phyloP scores from a whole-genome alignment of 1,140 invertebrate species.

The Teleopsis dalmanni region DNA sequence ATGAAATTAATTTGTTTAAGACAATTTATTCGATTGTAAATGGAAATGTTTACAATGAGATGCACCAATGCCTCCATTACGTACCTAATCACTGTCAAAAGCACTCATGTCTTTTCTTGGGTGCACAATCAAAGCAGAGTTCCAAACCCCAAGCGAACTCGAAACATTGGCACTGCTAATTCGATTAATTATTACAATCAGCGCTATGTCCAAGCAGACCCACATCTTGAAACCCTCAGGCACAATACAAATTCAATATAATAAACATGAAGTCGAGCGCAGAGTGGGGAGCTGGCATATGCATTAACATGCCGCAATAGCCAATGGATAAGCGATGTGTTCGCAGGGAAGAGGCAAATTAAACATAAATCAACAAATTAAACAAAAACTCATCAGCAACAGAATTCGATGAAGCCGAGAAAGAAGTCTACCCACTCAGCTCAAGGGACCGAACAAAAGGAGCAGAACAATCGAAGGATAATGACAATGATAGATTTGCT shows the following conservation, averaged over 20 bases:
- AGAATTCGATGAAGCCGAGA: no score
- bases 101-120: no score
- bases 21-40: no score
- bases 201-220: slow-evolving; percentile 27
- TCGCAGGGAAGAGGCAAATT: no score
- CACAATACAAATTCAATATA: neutral
- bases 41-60: no score
- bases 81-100: slow-evolving; percentile 41
- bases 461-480: slow-evolving; percentile 39
- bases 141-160: neutral
- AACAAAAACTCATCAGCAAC: no score
- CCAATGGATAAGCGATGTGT: no score
- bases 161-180: slow-evolving; percentile 22
- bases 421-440: neutral
- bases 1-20: no score
- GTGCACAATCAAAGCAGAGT: slow-evolving; percentile 19
- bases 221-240: slow-evolving; percentile 1
- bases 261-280: neutral
- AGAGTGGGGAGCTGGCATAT: no score
- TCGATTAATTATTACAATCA: slow-evolving; percentile 45
- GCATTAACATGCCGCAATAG: no score
- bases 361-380: no score
- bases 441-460: slow-evolving; percentile 7
- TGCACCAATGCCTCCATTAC: neutral
- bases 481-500: slow-evolving; percentile 45